Evolutionary conservation across 2,888 invertebrate genomes (phyloP), one percentile per base, ranked within the genome.

Genomic region (Hydropsyche betteni): DNA sequence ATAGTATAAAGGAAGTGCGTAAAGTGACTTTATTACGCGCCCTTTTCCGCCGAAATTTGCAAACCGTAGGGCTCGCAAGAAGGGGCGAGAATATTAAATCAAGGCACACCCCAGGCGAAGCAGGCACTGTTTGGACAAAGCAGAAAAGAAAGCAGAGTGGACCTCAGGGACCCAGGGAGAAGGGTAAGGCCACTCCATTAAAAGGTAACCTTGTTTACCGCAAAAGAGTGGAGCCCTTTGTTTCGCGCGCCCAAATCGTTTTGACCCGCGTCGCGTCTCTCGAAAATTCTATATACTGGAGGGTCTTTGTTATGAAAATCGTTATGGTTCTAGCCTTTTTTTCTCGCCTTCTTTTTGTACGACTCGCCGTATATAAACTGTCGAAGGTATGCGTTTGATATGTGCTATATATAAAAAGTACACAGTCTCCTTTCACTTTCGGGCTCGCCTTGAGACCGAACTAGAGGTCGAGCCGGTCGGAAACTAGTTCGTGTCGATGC

Each of bases 121-220:
- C 44, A 44, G 10, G 44, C 44, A 6, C 44, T 72, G 61, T 72
- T 72, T 72, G 61, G 72, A 72, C 72, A 72, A 72, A 36, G 61
- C 58, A 8, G 12, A 38, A 69, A 72, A 55, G 36, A 72, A 50
- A 55, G 72, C 14, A 72, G 72, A 72, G 72, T 72, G 72, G 72
- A 72, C 72, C 72, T 36, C 38, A 5, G 72, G 72, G 72, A 34
- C 72, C 58, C 58, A 36, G 36, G 36, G 34, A 55, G 72, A 36
- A 33, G 33, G 16, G 72, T 14, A n/a, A 38, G 58, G 38, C 53
- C 58, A 72, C 72, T 72, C 72, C 61, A 72, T 72, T 72, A 72
- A 44, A 72, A 72, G 72, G 72, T 72, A 72, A 72, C 72, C 55
- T 72, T 72, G 72, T 72, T 72, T 72, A 72, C 72, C 72, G 72